Evolutionary conservation across 2,888 invertebrate species (phyloP), one percentile per base, ranked within the genome.

Genomic region (Lutraria lutraria): DNA sequence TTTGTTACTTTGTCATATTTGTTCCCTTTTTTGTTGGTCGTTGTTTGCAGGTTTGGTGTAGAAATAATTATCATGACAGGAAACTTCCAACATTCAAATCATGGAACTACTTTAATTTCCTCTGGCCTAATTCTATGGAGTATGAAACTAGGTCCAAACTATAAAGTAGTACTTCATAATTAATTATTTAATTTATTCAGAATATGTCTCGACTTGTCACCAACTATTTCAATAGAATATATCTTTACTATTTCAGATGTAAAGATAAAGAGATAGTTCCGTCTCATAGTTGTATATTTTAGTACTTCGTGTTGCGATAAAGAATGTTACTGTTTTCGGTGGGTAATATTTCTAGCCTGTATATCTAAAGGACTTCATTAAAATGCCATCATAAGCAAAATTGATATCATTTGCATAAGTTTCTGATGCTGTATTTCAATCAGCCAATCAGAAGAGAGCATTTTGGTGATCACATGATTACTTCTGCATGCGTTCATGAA

Each of bases 161-260:
- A 8, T 21, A 60, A 60, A n/a, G 21, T 60, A 21, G 60, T 19
- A n/a, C 25, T 68, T 68, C 12, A 68, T 68, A 68, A 68, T 68
- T n/a, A 68, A 25, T 25, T n/a, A n/a, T n/a, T 68, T 25, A 68
- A 68, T 68, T 68, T 68, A 68, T 68, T 68, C 63, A 68, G n/a
- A 68, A 68, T 12, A 13, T 25, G 12, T 68, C 63, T 68, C 63
- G 25, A 25, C 63, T 68, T 68, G 63, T 25, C 63, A 25, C 2
- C 63, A 21, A 25, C 1, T 68, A 68, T 25, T 68, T 68, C 63
- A 68, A 68, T 68, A 68, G 63, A 25, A 25, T 19, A 21, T 56
- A 21, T 60, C 19, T n/a, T 19, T 68, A 25, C 63, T 25, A 25
- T 60, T 60, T 21, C 13, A 68, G 63, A 25, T 68, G 56, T 19